These are phyloP conservation scores for Drosophila paranaensis DNA, from an alignment of 2,888 invertebrate genomes.

Conservation along the genomic window DNA sequence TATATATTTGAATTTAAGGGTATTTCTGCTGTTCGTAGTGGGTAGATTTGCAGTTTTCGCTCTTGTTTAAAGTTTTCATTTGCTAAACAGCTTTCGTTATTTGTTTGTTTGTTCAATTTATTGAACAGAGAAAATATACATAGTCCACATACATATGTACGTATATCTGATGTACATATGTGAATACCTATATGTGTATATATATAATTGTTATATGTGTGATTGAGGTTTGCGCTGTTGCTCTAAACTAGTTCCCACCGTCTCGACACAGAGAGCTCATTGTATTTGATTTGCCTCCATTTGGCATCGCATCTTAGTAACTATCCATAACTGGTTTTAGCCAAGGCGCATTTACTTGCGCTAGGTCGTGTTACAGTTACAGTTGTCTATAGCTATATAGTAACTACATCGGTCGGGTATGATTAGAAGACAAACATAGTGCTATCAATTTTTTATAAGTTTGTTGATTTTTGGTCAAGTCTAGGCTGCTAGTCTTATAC, in stretches of 20 bases:
- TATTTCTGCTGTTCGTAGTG: neutral
- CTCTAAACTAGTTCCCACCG: slow-evolving; percentile 41
- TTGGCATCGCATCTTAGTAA: slow-evolving; percentile 3
- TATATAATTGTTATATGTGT: slow-evolving; percentile 9
- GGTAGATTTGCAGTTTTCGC: neutral
- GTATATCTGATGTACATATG: neutral
- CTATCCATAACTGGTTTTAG: slow-evolving; percentile 30
- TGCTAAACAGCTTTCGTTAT: neutral
- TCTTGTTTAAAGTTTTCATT: slow-evolving; percentile 3
- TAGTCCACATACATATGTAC: neutral
- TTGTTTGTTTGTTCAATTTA: slow-evolving; percentile 10
- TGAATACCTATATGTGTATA: no score
- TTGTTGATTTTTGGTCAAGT: no score
- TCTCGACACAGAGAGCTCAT: slow-evolving; percentile 17
- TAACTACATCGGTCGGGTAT: no score
- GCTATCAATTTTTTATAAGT: neutral
- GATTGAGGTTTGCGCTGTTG: slow-evolving; percentile 11
- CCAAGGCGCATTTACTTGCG: neutral
- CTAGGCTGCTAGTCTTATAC: neutral
- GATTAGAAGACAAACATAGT: neutral
- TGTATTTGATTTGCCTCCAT: slow-evolving; percentile 31
- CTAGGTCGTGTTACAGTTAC: slow-evolving; percentile 14
- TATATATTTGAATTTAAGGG: neutral
- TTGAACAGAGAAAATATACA: slow-evolving; percentile 6
- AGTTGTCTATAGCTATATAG: neutral